Evolutionary conservation across 2,888 invertebrate species (phyloP).

Genomic region (Tiliacea aurago): DNA sequence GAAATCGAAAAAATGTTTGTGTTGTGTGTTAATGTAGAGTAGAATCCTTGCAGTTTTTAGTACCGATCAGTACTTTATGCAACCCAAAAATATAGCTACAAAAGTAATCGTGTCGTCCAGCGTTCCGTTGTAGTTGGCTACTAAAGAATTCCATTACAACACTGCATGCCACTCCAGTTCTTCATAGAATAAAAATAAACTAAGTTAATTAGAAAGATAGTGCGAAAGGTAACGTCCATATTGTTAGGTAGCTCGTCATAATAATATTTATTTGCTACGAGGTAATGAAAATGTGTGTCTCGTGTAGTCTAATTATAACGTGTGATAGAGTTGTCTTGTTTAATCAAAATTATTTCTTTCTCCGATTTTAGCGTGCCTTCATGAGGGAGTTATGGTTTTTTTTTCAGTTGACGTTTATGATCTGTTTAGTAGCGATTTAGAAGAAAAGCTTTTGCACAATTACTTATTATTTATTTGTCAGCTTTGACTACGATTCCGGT

Average conservation of each 20-base stretch:
- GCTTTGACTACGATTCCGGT: slow-evolving; percentile 14
- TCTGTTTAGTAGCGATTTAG: slow-evolving; percentile 27
- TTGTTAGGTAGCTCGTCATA: slow-evolving; percentile 38
- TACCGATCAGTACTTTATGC: slow-evolving; percentile 26
- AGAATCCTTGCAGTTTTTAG: slow-evolving; percentile 33
- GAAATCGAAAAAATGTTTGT: background rate
- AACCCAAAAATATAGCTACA: slow-evolving; percentile 19
- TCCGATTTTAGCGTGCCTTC: slow-evolving; percentile 5
- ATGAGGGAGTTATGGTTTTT: slow-evolving; percentile 11
- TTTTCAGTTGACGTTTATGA: slow-evolving; percentile 27
- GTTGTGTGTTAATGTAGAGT: background rate
- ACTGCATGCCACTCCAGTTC: slow-evolving; percentile 29
- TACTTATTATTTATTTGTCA: slow-evolving; percentile 21
- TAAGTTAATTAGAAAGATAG: slow-evolving; percentile 48
- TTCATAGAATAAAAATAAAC: slow-evolving; percentile 37
- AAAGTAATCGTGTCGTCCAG: slow-evolving; percentile 29
- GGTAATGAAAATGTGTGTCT: slow-evolving; percentile 21
- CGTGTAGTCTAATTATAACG: slow-evolving; percentile 6
- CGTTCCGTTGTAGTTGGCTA: slow-evolving; percentile 30
- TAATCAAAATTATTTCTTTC: slow-evolving; percentile 15
- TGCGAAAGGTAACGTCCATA: slow-evolving; percentile 32
- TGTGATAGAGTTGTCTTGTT: slow-evolving; percentile 18
- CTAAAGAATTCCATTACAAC: slow-evolving; percentile 58
- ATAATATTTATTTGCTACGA: slow-evolving; percentile 37
- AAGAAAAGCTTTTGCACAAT: slow-evolving; percentile 23